phyloP scores from a whole-genome alignment of 2,113 vertebrate species.

The Apodemus sylvaticus region DNA sequence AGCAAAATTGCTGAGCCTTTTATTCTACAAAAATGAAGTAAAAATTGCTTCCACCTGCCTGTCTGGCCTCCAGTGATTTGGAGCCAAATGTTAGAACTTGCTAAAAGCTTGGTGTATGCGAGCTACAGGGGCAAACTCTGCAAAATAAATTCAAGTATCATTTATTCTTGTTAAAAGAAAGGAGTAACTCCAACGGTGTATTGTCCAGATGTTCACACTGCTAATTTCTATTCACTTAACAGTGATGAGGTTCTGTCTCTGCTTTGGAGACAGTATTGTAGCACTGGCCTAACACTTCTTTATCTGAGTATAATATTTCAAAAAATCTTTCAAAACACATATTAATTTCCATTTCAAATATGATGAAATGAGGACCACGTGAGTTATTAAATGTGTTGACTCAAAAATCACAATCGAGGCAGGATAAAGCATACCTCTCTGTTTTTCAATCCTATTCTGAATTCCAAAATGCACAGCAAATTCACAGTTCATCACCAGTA shows the following conservation, averaged over 20 bases:
- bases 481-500: not conserved
- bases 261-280: not conserved
- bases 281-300: not conserved
- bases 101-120: not conserved
- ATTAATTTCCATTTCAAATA: slow-evolving; percentile 29
- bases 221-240: not conserved
- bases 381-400: slow-evolving; percentile 18
- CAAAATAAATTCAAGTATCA: not conserved
- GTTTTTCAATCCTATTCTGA: not conserved
- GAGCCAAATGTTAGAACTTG: slow-evolving; percentile 38
- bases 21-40: slow-evolving; percentile 57
- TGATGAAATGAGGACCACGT: not conserved
- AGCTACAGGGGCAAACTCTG: not conserved
- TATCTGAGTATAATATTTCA: not conserved
- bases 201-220: not conserved
- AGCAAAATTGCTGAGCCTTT: slow-evolving; percentile 59
- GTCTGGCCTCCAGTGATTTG: slow-evolving; percentile 17
- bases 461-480: not conserved
- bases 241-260: not conserved
- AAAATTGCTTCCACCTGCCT: slow-evolving; percentile 50
- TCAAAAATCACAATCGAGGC: slow-evolving; percentile 6
- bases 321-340: not conserved
- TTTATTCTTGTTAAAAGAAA: slow-evolving; percentile 33
- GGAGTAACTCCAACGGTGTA: not conserved
- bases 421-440: slow-evolving; percentile 23